Percentiles rank a stretch among this genome's conserved stretches.
phyloP scores from a whole-genome alignment of 2,113 vertebrate species.

The Sminthopsis crassicaudata region DNA sequence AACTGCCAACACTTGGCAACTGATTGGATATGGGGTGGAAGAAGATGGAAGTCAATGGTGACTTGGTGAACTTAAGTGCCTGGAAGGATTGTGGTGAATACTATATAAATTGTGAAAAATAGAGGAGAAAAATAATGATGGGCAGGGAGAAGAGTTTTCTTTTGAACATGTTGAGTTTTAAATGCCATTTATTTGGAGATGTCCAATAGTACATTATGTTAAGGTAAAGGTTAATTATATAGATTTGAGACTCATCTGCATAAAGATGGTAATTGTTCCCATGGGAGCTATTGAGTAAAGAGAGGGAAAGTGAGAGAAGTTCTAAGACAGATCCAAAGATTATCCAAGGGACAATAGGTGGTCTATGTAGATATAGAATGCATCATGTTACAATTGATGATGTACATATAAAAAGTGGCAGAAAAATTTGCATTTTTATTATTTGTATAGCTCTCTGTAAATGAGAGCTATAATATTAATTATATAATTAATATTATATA shows the following conservation, averaged over 20 bases:
- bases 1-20: no score
- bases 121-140: background rate
- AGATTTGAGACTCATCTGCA: background rate
- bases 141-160: background rate
- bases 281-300: background rate
- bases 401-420: background rate
- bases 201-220: background rate
- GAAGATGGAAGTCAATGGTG: background rate
- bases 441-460: background rate
- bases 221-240: background rate
- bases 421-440: background rate
- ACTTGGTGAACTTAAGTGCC: background rate
- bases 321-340: background rate
- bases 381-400: background rate
- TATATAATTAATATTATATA: background rate
- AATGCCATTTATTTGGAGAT: background rate
- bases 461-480: background rate
- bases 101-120: background rate
- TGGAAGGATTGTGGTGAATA: background rate
- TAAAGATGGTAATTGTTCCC: background rate
- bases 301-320: background rate
- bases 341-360: background rate
- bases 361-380: background rate
- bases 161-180: background rate
- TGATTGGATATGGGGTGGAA: no score